Evolutionary conservation across 64 coral and sea anemone species (phyloP), one percentile per base, ranked within the genome.

Genomic region (Platygyra sinensis): DNA sequence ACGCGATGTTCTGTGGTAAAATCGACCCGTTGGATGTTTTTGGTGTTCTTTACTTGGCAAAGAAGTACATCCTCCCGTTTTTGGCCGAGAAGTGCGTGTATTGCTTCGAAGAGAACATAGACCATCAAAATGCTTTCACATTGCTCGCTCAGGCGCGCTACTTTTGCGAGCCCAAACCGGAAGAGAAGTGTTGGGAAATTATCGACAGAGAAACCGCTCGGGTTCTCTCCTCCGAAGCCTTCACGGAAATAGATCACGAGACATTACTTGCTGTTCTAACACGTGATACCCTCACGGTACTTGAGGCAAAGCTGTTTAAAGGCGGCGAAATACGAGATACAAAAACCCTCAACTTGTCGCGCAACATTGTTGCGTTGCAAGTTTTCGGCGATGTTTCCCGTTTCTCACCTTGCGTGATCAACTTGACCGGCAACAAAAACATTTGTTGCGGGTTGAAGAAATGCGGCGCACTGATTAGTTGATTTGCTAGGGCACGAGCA

Each of bases 21-120:
- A 94, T 94, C 22, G 90, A 97, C 33, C 88, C 87, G 30, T 82
- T 65, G 1, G 94, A 96, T 16, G 95, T 96, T 0, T 84, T 96
- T 74, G 95, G 91, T 28, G 83, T 94, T 77, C 87, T 96, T 22
- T 96, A 96, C 73, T 62, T 96, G 30, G 91, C 95, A 15, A 96
- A 96, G 88, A 96, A 96, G 78, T 96, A 96, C 62, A 94, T 96
- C 67, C 54, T 94, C 52, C 95, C 95, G 29, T 96, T 94, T 62
- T 84, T 96, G 38, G 95, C 95, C 1, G 83, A 93, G 30, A 96
- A 76, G 13, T 96, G 95, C 76, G 82, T 96, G 31, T 62, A 74
- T 33, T 96, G 91, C 33, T 62, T 96, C 3, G 95, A 96, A 32
- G 86, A 90, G 42, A 96, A 96, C 59, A 89, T 96, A 33, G 85